A percentile compares a stretch with the other conserved stretches of the same genome.
phyloP scores from a whole-genome alignment of 2,888 invertebrate genomes.

The Limnephilus lunatus region DNA sequence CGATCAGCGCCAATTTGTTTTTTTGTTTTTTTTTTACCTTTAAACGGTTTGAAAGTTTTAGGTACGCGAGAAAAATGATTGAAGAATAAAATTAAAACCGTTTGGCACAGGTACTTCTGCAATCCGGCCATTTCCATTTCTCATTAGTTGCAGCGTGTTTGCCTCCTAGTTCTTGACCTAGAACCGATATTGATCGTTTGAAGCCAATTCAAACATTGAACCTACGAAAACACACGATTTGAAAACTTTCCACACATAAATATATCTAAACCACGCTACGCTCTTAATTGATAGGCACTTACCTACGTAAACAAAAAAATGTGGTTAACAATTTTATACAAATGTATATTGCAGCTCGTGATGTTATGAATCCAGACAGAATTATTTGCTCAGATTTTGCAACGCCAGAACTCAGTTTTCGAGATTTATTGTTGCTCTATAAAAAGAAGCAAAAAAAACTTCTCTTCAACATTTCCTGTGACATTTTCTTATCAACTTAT shows the following conservation, averaged over 20 bases:
- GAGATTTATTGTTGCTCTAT: too few relatives aligned
- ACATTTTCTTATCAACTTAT: too few relatives aligned
- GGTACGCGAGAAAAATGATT: background rate
- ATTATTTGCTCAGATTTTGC: too few relatives aligned
- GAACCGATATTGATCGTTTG: constrained; percentile 22
- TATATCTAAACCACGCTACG: background rate
- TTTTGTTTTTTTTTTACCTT: too few relatives aligned
- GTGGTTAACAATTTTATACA: too few relatives aligned
- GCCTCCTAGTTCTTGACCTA: constrained; percentile 6
- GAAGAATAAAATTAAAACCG: background rate
- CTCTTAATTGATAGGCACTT: background rate
- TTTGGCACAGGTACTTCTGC: background rate
- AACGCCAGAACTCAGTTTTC: too few relatives aligned
- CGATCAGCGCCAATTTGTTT: too few relatives aligned
- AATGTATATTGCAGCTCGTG: too few relatives aligned
- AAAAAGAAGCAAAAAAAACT: too few relatives aligned
- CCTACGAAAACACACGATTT: constrained; percentile 2
- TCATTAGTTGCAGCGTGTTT: background rate
- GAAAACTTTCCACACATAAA: background rate
- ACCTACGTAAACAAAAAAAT: background rate
- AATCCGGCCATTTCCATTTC: background rate
- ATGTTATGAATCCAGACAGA: too few relatives aligned
- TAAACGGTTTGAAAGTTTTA: too few relatives aligned
- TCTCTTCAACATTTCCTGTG: too few relatives aligned
- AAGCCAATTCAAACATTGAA: background rate